Conservation (phyloP, 2,113 vertebrate species). For the Eulemur macaco region DNA sequence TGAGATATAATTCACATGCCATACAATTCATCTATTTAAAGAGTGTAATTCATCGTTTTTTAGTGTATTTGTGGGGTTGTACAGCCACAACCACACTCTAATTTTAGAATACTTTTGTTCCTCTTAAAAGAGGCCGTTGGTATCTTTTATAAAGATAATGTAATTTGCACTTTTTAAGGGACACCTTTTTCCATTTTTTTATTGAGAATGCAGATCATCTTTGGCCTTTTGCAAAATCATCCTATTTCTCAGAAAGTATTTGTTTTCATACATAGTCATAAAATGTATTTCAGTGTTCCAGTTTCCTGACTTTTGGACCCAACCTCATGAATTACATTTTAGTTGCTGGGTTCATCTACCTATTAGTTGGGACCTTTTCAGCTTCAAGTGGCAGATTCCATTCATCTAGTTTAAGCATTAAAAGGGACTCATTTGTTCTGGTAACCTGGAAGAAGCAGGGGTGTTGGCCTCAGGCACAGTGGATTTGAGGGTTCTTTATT, state of each 20-base stretch:
- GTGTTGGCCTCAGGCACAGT: neutral
- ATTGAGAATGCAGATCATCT: neutral
- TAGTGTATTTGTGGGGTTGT: neutral
- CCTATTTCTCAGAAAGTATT: neutral
- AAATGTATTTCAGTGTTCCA: slow-evolving; percentile 6
- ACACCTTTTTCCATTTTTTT: neutral
- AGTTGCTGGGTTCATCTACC: neutral
- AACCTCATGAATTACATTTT: neutral
- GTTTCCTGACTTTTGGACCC: neutral
- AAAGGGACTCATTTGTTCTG: neutral
- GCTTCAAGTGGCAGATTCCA: neutral
- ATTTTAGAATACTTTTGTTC: neutral
- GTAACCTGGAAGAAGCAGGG: neutral
- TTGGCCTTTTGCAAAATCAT: neutral
- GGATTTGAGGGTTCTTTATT: neutral
- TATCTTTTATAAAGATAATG: neutral
- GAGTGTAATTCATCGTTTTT: neutral
- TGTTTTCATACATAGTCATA: slow-evolving; percentile 11
- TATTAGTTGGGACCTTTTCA: neutral
- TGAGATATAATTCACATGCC: neutral
- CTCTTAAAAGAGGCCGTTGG: neutral
- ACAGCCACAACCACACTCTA: neutral
- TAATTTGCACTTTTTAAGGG: neutral
- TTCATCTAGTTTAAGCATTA: neutral
- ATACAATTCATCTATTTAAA: neutral